phyloP scores from a whole-genome alignment of 2,797 vertebrate species.

The Hybognathus amarus region DNA sequence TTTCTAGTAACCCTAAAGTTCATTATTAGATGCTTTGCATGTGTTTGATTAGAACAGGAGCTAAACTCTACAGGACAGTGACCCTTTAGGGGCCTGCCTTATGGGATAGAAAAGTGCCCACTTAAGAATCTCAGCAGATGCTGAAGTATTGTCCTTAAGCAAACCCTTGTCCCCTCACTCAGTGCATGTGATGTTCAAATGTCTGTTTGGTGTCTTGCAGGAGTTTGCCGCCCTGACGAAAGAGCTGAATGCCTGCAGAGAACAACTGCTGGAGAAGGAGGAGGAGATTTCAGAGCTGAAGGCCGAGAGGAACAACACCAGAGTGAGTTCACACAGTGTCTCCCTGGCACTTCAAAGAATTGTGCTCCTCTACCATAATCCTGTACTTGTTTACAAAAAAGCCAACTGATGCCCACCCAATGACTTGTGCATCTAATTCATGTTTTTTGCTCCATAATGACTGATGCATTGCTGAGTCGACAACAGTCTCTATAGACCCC shows the following conservation, averaged over 20 bases:
- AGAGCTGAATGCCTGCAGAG: conserved; percentile 95
- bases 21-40: neutral
- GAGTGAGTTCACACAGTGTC: conserved; percentile 81
- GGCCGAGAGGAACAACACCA: conserved; percentile 98
- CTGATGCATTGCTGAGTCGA: too few species aligned
- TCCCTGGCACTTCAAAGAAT: conserved; percentile 24
- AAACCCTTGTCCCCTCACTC: neutral
- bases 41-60: neutral
- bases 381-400: neutral
- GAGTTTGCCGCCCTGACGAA: conserved; percentile 99
- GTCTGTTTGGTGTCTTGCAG: conserved; percentile 70
- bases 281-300: conserved; percentile 99
- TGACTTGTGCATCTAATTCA: neutral
- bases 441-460: neutral
- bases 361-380: neutral
- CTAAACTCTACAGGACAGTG: neutral
- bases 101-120: neutral
- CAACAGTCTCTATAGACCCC: too few species aligned
- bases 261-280: conserved; percentile 97
- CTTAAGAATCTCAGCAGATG: neutral
- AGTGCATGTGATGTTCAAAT: conserved; percentile 31
- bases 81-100: neutral
- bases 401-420: neutral
- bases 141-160: neutral
- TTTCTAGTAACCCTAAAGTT: neutral